Evolutionary conservation across 2,797 vertebrate genomes (phyloP).

Genomic region (Dryobates pubescens): DNA sequence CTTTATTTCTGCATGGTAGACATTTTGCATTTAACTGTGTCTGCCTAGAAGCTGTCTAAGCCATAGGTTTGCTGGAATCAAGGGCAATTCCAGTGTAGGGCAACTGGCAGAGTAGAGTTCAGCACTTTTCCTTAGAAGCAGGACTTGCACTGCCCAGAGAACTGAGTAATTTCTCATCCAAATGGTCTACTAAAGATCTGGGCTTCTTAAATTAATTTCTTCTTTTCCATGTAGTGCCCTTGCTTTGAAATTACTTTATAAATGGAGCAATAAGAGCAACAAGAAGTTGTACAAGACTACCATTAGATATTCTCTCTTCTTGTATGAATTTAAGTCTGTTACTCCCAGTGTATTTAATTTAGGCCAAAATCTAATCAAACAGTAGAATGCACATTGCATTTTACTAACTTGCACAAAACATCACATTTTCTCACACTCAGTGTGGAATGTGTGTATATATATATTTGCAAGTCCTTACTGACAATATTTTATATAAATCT

Average conservation of each 20-base stretch:
- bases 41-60: background rate
- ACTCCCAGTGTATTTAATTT: constrained; percentile 2
- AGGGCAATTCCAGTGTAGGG: background rate
- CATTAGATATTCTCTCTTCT: constrained; percentile 5
- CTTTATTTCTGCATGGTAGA: background rate
- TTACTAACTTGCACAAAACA: background rate
- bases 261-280: constrained; percentile 13
- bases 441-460: background rate
- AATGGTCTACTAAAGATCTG: background rate
- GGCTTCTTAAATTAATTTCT: constrained; percentile 49
- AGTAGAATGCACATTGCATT: background rate
- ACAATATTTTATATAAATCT: background rate
- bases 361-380: constrained; percentile 25
- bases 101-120: background rate
- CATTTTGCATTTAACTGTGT: background rate
- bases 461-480: background rate
- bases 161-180: background rate
- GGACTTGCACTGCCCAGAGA: background rate
- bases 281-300: constrained; percentile 37
- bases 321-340: background rate
- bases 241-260: constrained; percentile 18
- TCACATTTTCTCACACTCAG: background rate
- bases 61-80: background rate
- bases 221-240: constrained; percentile 18
- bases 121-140: background rate